Evolutionary conservation across 1,140 invertebrate species (phyloP).

Genomic region (Scaptodrosophila lebanonensis): DNA sequence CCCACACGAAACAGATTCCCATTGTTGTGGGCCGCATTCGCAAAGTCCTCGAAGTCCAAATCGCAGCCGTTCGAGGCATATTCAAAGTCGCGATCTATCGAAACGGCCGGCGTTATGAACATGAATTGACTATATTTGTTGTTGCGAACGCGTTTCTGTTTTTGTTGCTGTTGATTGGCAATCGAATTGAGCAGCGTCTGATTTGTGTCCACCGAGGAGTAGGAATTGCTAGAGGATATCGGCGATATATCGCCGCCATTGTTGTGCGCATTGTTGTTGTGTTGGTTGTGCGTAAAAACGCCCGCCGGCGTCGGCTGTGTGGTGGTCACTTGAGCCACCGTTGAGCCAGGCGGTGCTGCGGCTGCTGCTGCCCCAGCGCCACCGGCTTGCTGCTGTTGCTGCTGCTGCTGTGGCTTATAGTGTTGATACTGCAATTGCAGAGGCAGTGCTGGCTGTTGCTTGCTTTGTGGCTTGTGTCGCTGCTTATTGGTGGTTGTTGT

Average conservation of each 20-base stretch:
- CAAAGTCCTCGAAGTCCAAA: conserved; percentile 64
- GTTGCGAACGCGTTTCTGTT: conserved; percentile 35
- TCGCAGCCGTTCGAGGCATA: conserved; percentile 42
- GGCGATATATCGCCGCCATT: conserved; percentile 70
- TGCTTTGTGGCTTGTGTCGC: conserved; percentile 38
- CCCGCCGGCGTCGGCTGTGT: conserved; percentile 67
- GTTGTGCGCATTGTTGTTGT: conserved; percentile 44
- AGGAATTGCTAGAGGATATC: conserved; percentile 65
- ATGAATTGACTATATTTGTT: conserved; percentile 77
- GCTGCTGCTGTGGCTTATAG: conserved; percentile 42
- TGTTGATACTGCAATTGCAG: conserved; percentile 52
- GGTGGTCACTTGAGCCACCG: conserved; percentile 46
- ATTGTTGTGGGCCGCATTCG: conserved; percentile 64
- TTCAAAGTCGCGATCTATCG: conserved; percentile 73
- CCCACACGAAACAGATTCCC: conserved; percentile 68
- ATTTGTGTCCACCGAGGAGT: conserved; percentile 73
- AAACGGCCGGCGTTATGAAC: conserved; percentile 76
- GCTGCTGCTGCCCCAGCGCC: conserved; percentile 5
- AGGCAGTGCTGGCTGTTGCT: conserved; percentile 34
- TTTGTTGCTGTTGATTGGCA: conserved; percentile 40
- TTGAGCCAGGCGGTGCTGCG: neutral
- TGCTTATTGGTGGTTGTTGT: conserved; percentile 33
- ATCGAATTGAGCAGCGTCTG: conserved; percentile 71
- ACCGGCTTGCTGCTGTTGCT: no score
- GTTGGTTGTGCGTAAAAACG: conserved; percentile 60